phyloP scores from a whole-genome alignment of 2,113 vertebrate species.

The Pipa parva region DNA sequence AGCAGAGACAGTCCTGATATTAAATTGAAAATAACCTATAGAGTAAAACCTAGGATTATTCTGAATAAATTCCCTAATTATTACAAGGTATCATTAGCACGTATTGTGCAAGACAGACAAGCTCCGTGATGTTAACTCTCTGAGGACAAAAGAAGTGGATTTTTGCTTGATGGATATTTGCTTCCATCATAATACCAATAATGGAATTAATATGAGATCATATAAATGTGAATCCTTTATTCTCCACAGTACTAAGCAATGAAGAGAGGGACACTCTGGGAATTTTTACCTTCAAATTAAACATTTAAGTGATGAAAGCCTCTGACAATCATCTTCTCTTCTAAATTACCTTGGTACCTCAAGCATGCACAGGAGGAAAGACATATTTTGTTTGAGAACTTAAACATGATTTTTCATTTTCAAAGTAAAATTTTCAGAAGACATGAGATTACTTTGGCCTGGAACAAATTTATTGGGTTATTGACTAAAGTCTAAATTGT shows the following conservation, averaged over 20 bases:
- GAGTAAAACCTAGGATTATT: conserved; percentile 56
- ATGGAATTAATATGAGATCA: conserved; percentile 74
- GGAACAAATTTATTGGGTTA: no score
- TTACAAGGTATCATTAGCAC: conserved; percentile 50
- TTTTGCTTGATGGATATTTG: conserved; percentile 69
- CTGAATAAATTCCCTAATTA: conserved; percentile 63
- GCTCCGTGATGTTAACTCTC: conserved; percentile 46
- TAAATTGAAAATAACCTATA: conserved; percentile 51
- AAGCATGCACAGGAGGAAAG: conserved; percentile 66
- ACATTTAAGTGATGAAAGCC: conserved; percentile 70
- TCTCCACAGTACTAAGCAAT: conserved; percentile 60
- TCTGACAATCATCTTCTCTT: conserved; percentile 66
- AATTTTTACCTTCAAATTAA: conserved; percentile 73
- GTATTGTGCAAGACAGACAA: conserved; percentile 47
- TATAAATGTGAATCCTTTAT: conserved; percentile 68
- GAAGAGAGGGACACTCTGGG: conserved; percentile 64
- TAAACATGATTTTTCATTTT: conserved; percentile 64
- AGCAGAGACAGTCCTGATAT: conserved; percentile 50
- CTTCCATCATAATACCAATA: conserved; percentile 69
- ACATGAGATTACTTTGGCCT: no score
- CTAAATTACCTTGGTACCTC: conserved; percentile 70
- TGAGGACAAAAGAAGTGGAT: conserved; percentile 46
- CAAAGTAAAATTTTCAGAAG: conserved; percentile 44
- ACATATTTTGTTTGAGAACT: conserved; percentile 61
- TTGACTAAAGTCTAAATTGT: no score